These are phyloP conservation scores for Colinus virginianus DNA, from an alignment of 2,113 vertebrate genomes.

Conservation along the genomic window DNA sequence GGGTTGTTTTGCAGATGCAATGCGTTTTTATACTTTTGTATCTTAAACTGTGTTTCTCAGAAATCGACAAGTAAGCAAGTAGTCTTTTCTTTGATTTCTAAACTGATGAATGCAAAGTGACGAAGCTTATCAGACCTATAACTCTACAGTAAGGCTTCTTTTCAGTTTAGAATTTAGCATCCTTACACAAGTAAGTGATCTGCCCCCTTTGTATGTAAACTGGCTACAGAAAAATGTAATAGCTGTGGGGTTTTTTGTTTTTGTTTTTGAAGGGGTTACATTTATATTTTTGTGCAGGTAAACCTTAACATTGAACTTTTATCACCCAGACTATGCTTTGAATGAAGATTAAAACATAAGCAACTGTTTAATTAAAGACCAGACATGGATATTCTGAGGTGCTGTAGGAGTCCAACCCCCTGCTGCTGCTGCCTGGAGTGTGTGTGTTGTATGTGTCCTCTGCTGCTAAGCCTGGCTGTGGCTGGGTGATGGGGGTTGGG, in stretches of 20 bases:
- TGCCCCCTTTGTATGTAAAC: not conserved
- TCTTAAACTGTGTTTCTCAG: not conserved
- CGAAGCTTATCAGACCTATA: not conserved
- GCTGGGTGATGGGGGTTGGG: not conserved
- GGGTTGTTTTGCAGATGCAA: slow-evolving; percentile 5
- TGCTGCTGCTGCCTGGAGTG: not conserved
- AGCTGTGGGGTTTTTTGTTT: not conserved
- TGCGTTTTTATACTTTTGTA: not conserved
- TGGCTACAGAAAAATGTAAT: not conserved
- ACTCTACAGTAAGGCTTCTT: not conserved
- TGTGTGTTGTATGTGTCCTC: not conserved
- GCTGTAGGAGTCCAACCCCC: not conserved
- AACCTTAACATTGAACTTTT: not conserved
- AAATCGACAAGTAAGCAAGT: not conserved
- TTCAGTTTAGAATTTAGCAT: not conserved
- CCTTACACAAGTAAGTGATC: not conserved
- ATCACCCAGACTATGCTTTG: not conserved
- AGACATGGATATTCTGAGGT: not conserved
- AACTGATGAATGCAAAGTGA: not conserved
- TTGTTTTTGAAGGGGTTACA: not conserved
- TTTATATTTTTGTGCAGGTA: not conserved
- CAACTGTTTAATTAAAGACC: not conserved
- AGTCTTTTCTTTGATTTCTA: slow-evolving; percentile 23
- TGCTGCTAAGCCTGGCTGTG: not conserved
- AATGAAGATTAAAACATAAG: not conserved